Conservation (phyloP, 2,888 invertebrate species). For the Eupithecia exiguata region DNA sequence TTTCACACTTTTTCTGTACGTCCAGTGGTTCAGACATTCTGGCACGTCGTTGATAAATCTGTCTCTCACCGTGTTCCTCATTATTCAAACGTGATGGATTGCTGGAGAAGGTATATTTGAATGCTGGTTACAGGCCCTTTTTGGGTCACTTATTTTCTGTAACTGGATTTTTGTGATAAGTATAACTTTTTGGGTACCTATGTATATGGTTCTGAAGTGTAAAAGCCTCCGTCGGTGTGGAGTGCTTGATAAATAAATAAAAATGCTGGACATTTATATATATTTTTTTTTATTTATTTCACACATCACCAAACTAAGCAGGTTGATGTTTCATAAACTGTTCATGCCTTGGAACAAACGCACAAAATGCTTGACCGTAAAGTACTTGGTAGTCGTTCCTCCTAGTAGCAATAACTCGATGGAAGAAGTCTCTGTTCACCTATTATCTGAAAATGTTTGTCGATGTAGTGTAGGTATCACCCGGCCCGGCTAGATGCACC, state of each 20-base stretch:
- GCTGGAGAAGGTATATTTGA: neutral
- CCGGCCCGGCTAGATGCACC: too few species aligned
- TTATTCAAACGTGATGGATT: conserved; percentile 1
- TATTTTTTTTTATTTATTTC: too few species aligned
- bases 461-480: too few species aligned
- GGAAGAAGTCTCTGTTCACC: too few species aligned
- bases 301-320: too few species aligned
- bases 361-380: too few species aligned
- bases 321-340: too few species aligned
- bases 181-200: neutral
- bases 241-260: neutral
- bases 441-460: too few species aligned
- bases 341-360: neutral
- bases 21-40: neutral
- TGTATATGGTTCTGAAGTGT: neutral
- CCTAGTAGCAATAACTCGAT: neutral
- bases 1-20: neutral
- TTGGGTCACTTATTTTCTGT: neutral
- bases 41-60: neutral
- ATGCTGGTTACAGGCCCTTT: neutral
- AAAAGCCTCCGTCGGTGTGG: neutral
- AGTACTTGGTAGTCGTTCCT: neutral
- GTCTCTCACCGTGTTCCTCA: neutral
- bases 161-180: neutral
- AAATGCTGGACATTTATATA: too few species aligned